These are phyloP conservation scores for Drosophila pseudoobscura DNA, from an alignment of 1,140 invertebrate species.

Conservation along the genomic window DNA sequence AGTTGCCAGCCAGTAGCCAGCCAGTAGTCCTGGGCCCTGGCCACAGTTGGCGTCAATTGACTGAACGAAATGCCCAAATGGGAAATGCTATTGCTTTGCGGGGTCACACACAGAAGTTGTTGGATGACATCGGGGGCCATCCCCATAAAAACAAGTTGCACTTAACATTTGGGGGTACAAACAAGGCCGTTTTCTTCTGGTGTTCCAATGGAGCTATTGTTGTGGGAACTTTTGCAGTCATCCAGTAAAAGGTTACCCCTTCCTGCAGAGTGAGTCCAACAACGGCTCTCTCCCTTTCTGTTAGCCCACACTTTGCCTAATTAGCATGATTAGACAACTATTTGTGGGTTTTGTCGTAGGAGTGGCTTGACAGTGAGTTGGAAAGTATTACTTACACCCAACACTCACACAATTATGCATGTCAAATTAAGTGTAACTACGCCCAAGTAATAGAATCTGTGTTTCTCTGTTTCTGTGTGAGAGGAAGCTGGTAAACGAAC, in stretches of 20 bases:
- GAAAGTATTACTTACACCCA: conserved; percentile 35
- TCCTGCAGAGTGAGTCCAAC: too few relatives aligned
- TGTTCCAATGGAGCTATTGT: conserved; percentile 47
- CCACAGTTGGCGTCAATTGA: conserved; percentile 72
- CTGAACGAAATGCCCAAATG: conserved; percentile 57
- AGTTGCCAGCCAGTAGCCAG: conserved; percentile 41
- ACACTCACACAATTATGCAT: conserved; percentile 72
- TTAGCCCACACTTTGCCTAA: conserved; percentile 1
- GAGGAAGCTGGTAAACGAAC: not conserved
- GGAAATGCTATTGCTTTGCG: not conserved
- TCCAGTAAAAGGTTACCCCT: too few relatives aligned
- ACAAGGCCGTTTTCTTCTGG: conserved; percentile 25
- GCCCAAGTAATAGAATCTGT: conserved; percentile 47
- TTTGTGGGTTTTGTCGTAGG: not conserved
- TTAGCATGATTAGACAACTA: conserved; percentile 3
- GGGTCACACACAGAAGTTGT: conserved; percentile 14
- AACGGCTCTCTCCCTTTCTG: not conserved
- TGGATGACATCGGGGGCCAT: conserved; percentile 11
- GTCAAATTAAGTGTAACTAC: conserved; percentile 74
- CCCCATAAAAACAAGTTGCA: conserved; percentile 65
- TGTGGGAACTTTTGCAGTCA: conserved; percentile 23
- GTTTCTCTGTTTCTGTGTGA: conserved; percentile 4
- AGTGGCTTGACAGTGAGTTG: conserved; percentile 21
- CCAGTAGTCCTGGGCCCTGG: not conserved
- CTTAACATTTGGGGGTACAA: conserved; percentile 23